Evolutionary conservation across 2,888 invertebrate genomes (phyloP).

Genomic region (Meliscaeva auricollis): DNA sequence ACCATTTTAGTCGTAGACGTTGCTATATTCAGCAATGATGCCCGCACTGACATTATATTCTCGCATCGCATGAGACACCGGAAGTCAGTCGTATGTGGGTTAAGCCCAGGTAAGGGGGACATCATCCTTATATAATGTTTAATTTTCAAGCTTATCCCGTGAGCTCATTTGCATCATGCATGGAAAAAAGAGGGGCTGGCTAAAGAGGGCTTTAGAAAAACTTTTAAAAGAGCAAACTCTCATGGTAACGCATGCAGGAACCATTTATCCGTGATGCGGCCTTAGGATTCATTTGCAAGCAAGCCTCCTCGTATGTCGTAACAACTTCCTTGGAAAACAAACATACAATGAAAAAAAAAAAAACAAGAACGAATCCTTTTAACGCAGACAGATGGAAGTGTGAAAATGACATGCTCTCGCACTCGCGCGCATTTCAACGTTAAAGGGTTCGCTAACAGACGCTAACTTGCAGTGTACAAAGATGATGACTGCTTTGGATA

Average conservation of each 20-base stretch:
- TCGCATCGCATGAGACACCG: conserved; percentile 35
- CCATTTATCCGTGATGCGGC: conserved; percentile 50
- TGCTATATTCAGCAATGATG: conserved; percentile 17
- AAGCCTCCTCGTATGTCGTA: conserved; percentile 14
- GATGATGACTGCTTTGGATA: conserved; percentile 19
- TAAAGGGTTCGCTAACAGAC: conserved; percentile 52
- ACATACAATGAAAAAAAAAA: not conserved
- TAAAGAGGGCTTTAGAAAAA: conserved; percentile 24
- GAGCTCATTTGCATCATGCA: conserved; percentile 65
- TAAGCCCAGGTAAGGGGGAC: conserved; percentile 31
- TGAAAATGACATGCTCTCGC: conserved; percentile 66
- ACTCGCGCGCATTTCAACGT: conserved; percentile 46
- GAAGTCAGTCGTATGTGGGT: conserved; percentile 44
- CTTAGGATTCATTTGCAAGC: conserved; percentile 23
- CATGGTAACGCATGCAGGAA: conserved; percentile 47
- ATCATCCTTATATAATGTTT: conserved; percentile 52
- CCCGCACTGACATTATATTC: conserved; percentile 42
- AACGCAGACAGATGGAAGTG: conserved; percentile 60
- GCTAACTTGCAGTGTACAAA: conserved; percentile 35
- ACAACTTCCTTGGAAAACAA: conserved; percentile 32
- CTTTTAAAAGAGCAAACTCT: conserved; percentile 51
- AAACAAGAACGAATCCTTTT: conserved; percentile 2
- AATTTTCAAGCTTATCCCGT: conserved; percentile 62
- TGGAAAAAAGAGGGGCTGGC: not conserved
- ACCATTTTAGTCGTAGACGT: not conserved